Base-by-base conservation (phyloP, 2,888 invertebrate genomes). In the Neoascia interrupta region DNA sequence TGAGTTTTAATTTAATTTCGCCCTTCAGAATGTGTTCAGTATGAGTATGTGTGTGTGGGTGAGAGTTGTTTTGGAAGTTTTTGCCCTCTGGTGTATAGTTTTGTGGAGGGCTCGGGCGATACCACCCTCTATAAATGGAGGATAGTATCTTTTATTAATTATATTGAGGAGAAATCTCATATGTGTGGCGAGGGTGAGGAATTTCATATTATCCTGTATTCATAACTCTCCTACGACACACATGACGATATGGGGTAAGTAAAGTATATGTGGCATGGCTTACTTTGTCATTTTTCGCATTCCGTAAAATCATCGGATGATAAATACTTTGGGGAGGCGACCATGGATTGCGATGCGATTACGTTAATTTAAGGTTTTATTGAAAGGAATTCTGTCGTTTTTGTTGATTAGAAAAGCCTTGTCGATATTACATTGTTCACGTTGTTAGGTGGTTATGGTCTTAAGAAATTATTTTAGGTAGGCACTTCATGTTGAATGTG, bases 1-100 rank as follows among this genome's bases (percentile, higher is more conserved):
- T 87, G 86, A 84, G 84, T 87, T 87, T 87, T 86, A 87, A 87
- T 86, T 85, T 84, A 83, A 87, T 88, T 87, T 84, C 60, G 60
- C 75, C 73, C 66, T 61, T 74, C 73, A 84, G 49, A 15, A 37
- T 61, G 61, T 73, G 60, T 66, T 64, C 51, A 68, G 73, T 60
- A 68, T 73, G 61, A 61, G 56, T 64, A 11, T 10, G 4, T 34
- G 11, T 43, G 28, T 54, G 4, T 28, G 15, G 34, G n/a, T 13
- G 5, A 26, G 31, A 2, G 26, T 53, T 41, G 31, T 61, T 61
- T 31, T 18, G 10, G 51, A 6, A 8, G 31, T 8, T 3, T 8
- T 3, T 6, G 31, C 8, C 31, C 4, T n/a, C 4, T 26, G 43
- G 19, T 51, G 2, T 10, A 5, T 26, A 26, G 26, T 26, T 26